These are phyloP conservation scores for Neocrepidodera transversa DNA, from an alignment of 2,888 invertebrate species.

Conservation along the genomic window DNA sequence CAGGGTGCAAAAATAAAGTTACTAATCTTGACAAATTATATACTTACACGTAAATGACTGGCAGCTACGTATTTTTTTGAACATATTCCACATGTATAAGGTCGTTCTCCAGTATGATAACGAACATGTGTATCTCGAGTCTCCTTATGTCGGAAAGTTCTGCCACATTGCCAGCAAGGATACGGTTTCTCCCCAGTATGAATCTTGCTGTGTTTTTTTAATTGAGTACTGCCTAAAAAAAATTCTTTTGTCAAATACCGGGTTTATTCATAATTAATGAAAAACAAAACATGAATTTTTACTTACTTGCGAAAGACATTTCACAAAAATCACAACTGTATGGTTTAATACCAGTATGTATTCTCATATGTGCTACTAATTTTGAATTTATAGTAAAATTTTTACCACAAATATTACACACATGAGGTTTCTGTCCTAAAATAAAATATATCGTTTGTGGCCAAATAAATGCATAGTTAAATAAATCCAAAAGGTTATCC, in stretches of 20 bases:
- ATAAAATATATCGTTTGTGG: no score
- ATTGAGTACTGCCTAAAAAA: slow-evolving; percentile 54
- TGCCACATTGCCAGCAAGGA: slow-evolving; percentile 59
- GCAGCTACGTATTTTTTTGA: slow-evolving; percentile 58
- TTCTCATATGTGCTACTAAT: slow-evolving; percentile 54
- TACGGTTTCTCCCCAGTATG: slow-evolving; percentile 58
- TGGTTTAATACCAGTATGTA: slow-evolving; percentile 57
- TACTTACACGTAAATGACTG: slow-evolving; percentile 55
- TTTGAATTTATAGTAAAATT: slow-evolving; percentile 52
- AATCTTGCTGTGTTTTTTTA: slow-evolving; percentile 56
- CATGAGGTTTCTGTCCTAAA: slow-evolving; percentile 53
- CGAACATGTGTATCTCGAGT: slow-evolving; percentile 58
- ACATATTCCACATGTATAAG: slow-evolving; percentile 55
- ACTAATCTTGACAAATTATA: no score
- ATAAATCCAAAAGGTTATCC: no score
- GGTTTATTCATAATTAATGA: not conserved
- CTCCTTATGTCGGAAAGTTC: slow-evolving; percentile 57
- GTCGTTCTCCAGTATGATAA: slow-evolving; percentile 58
- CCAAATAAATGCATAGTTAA: no score
- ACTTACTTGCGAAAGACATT: slow-evolving; percentile 56
- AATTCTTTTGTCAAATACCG: no score
- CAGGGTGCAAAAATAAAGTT: no score
- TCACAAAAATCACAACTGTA: slow-evolving; percentile 54
- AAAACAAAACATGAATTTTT: not conserved
- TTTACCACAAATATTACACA: slow-evolving; percentile 56